Evolutionary conservation across 2,113 vertebrate species (phyloP).

Genomic region (Tylochromis polylepis): DNA sequence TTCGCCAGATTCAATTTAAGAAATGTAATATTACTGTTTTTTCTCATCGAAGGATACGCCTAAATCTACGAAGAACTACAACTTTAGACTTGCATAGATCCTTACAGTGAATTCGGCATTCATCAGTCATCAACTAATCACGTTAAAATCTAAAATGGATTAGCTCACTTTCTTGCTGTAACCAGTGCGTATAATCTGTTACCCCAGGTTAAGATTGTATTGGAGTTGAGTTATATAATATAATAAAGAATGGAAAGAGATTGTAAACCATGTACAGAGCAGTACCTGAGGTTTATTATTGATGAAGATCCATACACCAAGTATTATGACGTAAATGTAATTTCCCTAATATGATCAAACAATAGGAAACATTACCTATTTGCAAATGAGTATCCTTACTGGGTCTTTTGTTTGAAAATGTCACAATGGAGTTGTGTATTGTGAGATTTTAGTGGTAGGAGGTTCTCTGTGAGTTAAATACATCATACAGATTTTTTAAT

Average conservation of each 20-base stretch:
- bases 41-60: neutral
- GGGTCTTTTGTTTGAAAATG: neutral
- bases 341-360: neutral
- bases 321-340: neutral
- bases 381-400: neutral
- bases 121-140: fast-evolving
- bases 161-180: neutral
- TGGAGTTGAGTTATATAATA: neutral
- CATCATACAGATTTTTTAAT: neutral
- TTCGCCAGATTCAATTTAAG: neutral
- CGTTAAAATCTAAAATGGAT: fast-evolving
- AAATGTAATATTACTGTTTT: neutral
- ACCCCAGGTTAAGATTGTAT: neutral
- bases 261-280: neutral
- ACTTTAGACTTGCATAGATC: neutral
- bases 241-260: neutral
- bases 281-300: neutral
- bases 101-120: neutral
- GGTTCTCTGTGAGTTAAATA: neutral
- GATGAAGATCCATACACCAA: neutral
- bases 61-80: fast-evolving
- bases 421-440: neutral
- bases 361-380: neutral
- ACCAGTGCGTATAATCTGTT: neutral
- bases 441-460: neutral